phyloP scores from a whole-genome alignment of 2,113 vertebrate genomes.

The Trematocara variabile region DNA sequence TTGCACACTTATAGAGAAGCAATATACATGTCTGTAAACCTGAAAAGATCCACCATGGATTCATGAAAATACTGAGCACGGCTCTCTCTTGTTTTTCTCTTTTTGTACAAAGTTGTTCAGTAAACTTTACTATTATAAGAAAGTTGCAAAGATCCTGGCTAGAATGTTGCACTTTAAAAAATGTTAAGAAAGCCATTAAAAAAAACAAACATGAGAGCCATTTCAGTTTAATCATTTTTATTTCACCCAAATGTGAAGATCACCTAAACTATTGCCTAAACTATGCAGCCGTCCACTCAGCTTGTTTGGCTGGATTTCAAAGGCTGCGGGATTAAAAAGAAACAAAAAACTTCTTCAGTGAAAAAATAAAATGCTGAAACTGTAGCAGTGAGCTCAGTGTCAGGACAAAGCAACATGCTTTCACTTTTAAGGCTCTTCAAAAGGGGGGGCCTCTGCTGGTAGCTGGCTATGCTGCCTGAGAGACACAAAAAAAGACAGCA shows the following conservation, averaged over 20 bases:
- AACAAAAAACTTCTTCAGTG: neutral
- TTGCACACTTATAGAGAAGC: neutral
- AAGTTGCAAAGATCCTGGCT: neutral
- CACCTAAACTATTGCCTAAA: neutral
- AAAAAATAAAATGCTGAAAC: neutral
- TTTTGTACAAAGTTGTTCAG: neutral
- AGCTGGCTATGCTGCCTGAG: neutral
- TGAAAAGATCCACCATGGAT: neutral
- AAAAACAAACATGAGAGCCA: neutral
- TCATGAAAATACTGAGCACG: neutral
- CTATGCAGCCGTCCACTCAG: neutral
- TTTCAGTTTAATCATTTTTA: neutral
- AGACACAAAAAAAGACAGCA: neutral
- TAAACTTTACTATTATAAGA: neutral
- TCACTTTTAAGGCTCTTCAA: neutral
- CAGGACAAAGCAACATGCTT: neutral
- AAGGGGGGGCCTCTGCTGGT: neutral
- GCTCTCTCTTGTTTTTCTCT: neutral
- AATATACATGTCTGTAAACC: neutral
- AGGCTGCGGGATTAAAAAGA: neutral
- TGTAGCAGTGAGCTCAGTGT: neutral
- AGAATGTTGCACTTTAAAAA: neutral
- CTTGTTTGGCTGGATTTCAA: neutral
- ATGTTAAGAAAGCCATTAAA: neutral
- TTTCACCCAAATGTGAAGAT: neutral